Evolutionary conservation across 2,797 vertebrate genomes (phyloP).

Genomic region (Microctenopoma stevenorrisi): DNA sequence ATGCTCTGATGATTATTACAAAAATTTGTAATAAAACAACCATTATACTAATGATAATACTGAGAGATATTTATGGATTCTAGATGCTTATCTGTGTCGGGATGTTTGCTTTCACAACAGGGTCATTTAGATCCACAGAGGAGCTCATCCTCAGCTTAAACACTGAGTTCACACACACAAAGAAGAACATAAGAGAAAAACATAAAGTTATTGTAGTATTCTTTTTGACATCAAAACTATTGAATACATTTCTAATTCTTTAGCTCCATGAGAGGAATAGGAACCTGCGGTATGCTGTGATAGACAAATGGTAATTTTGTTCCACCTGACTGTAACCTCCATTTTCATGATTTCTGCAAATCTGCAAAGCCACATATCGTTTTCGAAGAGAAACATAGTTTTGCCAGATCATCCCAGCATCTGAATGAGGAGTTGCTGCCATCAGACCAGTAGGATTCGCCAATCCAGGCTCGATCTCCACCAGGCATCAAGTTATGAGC

Average conservation of each 20-base stretch:
- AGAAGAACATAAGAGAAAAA: no score
- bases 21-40: no score
- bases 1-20: no score
- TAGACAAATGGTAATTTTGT: slow-evolving; percentile 26
- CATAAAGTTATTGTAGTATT: no score
- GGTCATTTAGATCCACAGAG: not conserved
- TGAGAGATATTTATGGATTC: no score
- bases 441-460: not conserved
- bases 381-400: no score
- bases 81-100: slow-evolving; percentile 2
- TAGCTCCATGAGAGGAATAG: not conserved
- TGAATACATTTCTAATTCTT: not conserved
- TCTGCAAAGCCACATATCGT: no score
- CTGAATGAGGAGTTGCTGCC: no score
- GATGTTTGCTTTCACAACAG: slow-evolving; percentile 1
- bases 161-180: not conserved
- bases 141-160: slow-evolving; percentile 18
- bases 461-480: slow-evolving; percentile 7
- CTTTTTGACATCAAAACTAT: no score
- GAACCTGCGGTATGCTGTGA: not conserved
- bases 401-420: no score
- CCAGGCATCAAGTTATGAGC: not conserved
- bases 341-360: no score
- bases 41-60: no score
- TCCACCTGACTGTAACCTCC: slow-evolving; percentile 35